Conservation (phyloP, 2,888 invertebrate species). For the Tipula helvola region DNA sequence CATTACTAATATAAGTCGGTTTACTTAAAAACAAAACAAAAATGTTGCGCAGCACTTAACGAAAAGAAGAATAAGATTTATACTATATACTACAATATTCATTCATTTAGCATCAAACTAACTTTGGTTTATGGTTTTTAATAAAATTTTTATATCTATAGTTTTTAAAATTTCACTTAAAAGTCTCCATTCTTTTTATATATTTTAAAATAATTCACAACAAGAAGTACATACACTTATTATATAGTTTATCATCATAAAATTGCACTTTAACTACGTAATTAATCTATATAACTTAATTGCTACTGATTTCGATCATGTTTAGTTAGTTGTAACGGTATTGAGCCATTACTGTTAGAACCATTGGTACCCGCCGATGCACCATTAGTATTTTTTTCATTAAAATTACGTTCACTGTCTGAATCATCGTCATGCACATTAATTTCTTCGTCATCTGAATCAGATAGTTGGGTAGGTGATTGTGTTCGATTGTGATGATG, state of each 20-base stretch:
- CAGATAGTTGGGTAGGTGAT: constrained; percentile 17
- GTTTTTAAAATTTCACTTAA: background rate
- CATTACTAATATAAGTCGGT: too few species aligned
- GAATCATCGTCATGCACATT: constrained; percentile 68
- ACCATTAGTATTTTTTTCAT: background rate
- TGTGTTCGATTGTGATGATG: constrained; percentile 27
- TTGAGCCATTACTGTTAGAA: constrained; percentile 12
- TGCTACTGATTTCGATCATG: constrained; percentile 26
- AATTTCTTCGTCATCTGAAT: constrained; percentile 58
- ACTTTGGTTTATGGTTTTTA: constrained; percentile 9
- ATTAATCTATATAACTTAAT: background rate
- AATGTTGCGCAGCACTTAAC: background rate
- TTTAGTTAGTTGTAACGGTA: constrained; percentile 32
- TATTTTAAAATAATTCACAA: background rate
- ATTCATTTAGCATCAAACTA: constrained; percentile 9
- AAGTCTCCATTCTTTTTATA: background rate
- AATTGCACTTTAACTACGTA: background rate
- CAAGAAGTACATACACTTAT: background rate
- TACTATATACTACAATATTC: background rate
- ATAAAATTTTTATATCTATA: background rate
- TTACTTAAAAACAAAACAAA: too few species aligned
- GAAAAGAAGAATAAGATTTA: background rate
- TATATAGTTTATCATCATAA: background rate
- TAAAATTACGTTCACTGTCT: constrained; percentile 40
- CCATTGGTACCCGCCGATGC: background rate